Conservation (phyloP, 1,140 invertebrate genomes). For the Doryteuthis pealeii region DNA sequence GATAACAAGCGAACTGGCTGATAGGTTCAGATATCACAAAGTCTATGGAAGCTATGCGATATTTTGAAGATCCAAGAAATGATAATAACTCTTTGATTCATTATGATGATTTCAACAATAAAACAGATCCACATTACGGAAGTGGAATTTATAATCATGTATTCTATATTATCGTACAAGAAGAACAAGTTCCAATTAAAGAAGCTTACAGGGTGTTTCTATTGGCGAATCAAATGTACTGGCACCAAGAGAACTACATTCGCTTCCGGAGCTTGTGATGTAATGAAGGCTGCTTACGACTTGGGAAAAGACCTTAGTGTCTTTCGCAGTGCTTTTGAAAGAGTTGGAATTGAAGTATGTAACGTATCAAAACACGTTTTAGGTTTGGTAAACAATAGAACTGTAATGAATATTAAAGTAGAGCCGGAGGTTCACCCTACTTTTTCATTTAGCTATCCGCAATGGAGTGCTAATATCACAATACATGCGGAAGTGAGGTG, state of each 20-base stretch:
- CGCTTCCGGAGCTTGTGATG: constrained; percentile 31
- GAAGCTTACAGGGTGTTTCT: constrained; percentile 33
- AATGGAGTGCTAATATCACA: background rate
- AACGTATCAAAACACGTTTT: background rate
- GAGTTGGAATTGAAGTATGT: constrained; percentile 30
- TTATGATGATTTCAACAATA: constrained; percentile 23
- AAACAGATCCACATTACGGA: constrained; percentile 26
- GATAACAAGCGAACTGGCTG: constrained; percentile 19
- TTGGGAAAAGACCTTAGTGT: constrained; percentile 20
- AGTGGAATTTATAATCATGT: constrained; percentile 38
- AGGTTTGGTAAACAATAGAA: background rate
- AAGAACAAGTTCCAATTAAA: constrained; percentile 18
- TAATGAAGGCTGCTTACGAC: constrained; percentile 38
- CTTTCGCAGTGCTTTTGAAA: constrained; percentile 18
- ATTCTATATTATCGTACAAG: constrained; percentile 26
- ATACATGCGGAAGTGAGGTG: background rate
- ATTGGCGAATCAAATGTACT: constrained; percentile 37
- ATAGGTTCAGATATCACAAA: constrained; percentile 26
- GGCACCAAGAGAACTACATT: constrained; percentile 30
- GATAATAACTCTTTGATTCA: constrained; percentile 33
- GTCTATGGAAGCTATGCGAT: constrained; percentile 16
- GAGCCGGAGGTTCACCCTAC: background rate
- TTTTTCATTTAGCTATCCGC: background rate
- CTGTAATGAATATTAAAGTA: background rate
- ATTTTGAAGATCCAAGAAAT: constrained; percentile 26